Evolutionary conservation across 2,797 vertebrate species (phyloP).

Genomic region (Mormyrops boulengeri): DNA sequence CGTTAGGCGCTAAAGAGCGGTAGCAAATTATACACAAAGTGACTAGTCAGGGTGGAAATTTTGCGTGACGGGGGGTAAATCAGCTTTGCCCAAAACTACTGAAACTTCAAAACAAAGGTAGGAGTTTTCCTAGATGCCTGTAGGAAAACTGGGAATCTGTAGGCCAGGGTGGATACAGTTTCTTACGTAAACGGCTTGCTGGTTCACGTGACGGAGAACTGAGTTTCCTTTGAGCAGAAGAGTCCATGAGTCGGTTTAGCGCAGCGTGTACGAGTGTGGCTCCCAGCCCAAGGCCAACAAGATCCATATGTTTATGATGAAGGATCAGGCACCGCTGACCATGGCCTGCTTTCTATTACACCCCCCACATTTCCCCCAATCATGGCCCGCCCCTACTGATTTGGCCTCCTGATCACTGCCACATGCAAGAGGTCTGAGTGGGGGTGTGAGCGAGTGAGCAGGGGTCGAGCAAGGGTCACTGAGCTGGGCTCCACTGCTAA

Average conservation of each 20-base stretch:
- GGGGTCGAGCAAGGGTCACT: not conserved
- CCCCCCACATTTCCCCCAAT: not conserved
- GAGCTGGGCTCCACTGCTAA: not conserved
- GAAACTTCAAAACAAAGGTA: not conserved
- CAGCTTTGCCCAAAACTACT: not conserved
- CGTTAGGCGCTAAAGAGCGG: not conserved
- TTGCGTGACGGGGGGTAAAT: not conserved
- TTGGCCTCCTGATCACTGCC: slow-evolving; percentile 12
- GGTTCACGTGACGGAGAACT: not conserved
- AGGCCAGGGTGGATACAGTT: not conserved
- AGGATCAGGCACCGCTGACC: not conserved
- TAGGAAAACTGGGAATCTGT: not conserved
- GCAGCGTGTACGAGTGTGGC: not conserved
- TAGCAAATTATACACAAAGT: not conserved
- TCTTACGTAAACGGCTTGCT: not conserved
- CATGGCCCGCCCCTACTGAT: not conserved
- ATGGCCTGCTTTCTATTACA: not conserved
- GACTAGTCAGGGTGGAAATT: not conserved
- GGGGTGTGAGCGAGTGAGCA: not conserved
- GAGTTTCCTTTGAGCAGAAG: not conserved
- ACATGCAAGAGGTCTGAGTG: not conserved
- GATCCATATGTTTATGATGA: not conserved
- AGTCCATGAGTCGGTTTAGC: not conserved
- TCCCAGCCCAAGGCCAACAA: not conserved
- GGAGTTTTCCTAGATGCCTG: not conserved